phyloP scores from a whole-genome alignment of 2,888 invertebrate species.

The Drosophila niveifrons region DNA sequence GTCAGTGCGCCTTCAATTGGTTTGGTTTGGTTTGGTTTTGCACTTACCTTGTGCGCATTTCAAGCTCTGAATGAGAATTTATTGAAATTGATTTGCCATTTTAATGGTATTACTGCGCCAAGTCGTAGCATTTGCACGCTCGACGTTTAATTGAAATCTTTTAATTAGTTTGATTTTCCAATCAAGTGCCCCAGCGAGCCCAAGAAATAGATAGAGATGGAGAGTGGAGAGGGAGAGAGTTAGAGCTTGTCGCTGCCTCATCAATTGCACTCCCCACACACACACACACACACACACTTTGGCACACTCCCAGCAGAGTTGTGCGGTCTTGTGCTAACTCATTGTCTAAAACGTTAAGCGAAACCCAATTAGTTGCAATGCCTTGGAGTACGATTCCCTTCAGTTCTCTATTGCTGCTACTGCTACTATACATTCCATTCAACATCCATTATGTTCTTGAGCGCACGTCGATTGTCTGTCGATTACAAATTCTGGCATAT shows the following conservation, averaged over 20 bases:
- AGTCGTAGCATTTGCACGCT: conserved; percentile 58
- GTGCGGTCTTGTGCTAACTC: conserved; percentile 47
- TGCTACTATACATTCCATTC: conserved; percentile 36
- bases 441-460: conserved; percentile 75
- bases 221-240: background rate
- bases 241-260: background rate
- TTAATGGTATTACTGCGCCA: conserved; percentile 76
- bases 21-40: background rate
- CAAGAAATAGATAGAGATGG: conserved; percentile 1
- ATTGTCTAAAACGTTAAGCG: conserved; percentile 60
- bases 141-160: conserved; percentile 81
- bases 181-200: conserved; percentile 66
- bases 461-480: conserved; percentile 78
- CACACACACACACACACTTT: background rate
- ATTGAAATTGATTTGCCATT: conserved; percentile 82
- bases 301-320: conserved; percentile 13
- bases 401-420: too few species aligned
- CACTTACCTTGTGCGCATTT: conserved; percentile 58
- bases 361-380: conserved; percentile 80
- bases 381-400: conserved; percentile 56
- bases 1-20: conserved; percentile 44
- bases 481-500: conserved; percentile 67
- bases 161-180: conserved; percentile 84
- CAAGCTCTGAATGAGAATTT: conserved; percentile 67
- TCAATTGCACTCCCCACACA: background rate